Conservation (phyloP, 1,140 invertebrate genomes). For the Ceratoteleas bidentatus region DNA sequence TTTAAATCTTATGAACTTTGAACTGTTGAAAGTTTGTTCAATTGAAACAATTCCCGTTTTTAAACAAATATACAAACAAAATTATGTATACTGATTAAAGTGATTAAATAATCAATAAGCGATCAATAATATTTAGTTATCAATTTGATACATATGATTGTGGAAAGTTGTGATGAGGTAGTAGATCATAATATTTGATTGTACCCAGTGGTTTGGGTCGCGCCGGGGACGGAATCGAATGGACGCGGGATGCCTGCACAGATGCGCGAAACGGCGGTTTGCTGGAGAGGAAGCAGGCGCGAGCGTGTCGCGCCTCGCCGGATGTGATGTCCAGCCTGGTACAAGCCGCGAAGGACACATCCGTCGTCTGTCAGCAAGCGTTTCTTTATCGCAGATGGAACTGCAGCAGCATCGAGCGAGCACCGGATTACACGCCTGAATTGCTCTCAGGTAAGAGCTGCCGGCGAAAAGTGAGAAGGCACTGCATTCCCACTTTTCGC, state of each 20-base stretch:
- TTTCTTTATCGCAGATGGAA: constrained; percentile 91
- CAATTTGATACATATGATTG: too few relatives aligned
- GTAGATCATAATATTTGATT: too few relatives aligned
- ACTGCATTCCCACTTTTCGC: too few relatives aligned
- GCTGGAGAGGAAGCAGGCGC: constrained; percentile 84
- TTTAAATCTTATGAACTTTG: too few relatives aligned
- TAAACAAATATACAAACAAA: too few relatives aligned
- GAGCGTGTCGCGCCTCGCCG: constrained; percentile 84
- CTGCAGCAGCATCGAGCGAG: constrained; percentile 88
- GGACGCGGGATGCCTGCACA: constrained; percentile 79
- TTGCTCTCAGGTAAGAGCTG: constrained; percentile 85
- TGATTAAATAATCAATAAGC: too few relatives aligned
- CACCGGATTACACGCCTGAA: constrained; percentile 88
- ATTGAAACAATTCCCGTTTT: too few relatives aligned
- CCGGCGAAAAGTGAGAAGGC: too few relatives aligned
- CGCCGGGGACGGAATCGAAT: constrained; percentile 70
- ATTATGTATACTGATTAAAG: too few relatives aligned
- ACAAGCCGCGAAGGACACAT: constrained; percentile 85
- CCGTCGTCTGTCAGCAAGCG: constrained; percentile 87
- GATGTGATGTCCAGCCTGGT: constrained; percentile 89
- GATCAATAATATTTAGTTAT: too few relatives aligned
- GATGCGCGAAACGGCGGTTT: constrained; percentile 82
- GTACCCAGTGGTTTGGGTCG: constrained; percentile 74
- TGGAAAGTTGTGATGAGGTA: too few relatives aligned
- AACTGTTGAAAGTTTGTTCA: too few relatives aligned